Evolutionary conservation across 2,888 invertebrate species (phyloP).

Genomic region (Diogma glabrata): DNA sequence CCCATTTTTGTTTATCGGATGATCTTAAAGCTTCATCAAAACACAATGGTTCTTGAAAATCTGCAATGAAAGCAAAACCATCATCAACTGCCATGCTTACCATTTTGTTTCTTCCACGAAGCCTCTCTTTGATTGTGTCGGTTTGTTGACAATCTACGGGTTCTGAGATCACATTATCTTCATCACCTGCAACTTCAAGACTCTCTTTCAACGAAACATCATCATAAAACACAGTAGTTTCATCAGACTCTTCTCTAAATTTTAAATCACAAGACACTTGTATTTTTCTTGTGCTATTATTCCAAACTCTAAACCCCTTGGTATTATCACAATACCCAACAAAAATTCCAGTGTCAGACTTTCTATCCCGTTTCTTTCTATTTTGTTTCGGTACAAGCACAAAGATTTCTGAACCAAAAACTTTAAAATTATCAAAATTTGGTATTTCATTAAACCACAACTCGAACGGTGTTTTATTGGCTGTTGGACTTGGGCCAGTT

Average conservation of each 20-base stretch:
- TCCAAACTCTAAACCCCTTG: conserved; percentile 6
- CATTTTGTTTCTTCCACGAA: not conserved
- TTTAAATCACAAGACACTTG: not conserved
- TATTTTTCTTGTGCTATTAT: not conserved
- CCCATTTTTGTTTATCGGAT: not conserved
- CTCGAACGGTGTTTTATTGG: conserved; percentile 19
- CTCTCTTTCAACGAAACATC: not conserved
- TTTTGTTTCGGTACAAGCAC: conserved; percentile 18
- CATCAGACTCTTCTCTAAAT: conserved; percentile 2
- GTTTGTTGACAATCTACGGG: not conserved
- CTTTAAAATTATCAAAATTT: conserved; percentile 17
- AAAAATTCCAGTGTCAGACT: not conserved
- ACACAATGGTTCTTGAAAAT: not conserved
- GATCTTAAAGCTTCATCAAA: conserved; percentile 1
- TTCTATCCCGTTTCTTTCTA: conserved; percentile 15
- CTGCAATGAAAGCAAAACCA: not conserved
- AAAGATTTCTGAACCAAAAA: conserved; percentile 19
- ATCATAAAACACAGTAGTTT: not conserved
- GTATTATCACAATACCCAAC: not conserved
- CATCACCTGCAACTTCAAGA: too few species aligned
- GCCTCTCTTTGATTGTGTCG: not conserved
- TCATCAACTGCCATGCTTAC: not conserved
- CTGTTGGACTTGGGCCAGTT: conserved; percentile 18
- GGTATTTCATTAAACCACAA: conserved; percentile 18
- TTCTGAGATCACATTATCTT: not conserved